Conservation (phyloP, 2,888 invertebrate genomes). For the Lithosia quadra region DNA sequence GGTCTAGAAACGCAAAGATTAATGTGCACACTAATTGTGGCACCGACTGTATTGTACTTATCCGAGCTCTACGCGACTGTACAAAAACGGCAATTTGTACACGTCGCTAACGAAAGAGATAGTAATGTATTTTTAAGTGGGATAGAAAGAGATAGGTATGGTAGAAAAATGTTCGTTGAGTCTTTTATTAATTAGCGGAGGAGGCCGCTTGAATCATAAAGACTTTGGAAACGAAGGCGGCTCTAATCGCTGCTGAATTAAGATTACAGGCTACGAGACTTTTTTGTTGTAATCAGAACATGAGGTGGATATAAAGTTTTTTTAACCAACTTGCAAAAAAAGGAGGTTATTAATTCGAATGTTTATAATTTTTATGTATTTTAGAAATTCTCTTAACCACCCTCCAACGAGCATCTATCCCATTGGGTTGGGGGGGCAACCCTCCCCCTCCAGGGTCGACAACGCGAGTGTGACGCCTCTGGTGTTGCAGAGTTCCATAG, state of each 20-base stretch:
- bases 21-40: slow-evolving; percentile 31
- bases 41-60: slow-evolving; percentile 26
- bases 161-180: slow-evolving; percentile 28
- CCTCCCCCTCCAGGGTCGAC: too few relatives aligned
- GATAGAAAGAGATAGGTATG: slow-evolving; percentile 14
- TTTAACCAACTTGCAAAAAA: too few relatives aligned
- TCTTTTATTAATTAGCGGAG: slow-evolving; percentile 40
- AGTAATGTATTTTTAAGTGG: slow-evolving; percentile 3
- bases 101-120: slow-evolving; percentile 16
- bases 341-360: too few relatives aligned
- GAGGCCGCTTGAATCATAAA: slow-evolving; percentile 22
- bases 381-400: too few relatives aligned
- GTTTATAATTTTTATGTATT: too few relatives aligned
- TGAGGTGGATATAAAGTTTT: too few relatives aligned
- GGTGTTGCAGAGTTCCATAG: too few relatives aligned
- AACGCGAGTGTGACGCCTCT: too few relatives aligned
- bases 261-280: slow-evolving; percentile 1
- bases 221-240: slow-evolving; percentile 8
- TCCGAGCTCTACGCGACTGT: slow-evolving; percentile 25
- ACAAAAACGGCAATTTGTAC: slow-evolving; percentile 47
- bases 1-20: slow-evolving; percentile 20
- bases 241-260: slow-evolving; percentile 11
- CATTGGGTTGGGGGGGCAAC: too few relatives aligned
- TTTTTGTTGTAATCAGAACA: background rate
- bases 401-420: too few relatives aligned